A percentile compares a stretch with the other conserved stretches of the same genome.
Evolutionary conservation across 1,140 invertebrate genomes (phyloP).

Genomic region (Drosophila pseudoobscura): DNA sequence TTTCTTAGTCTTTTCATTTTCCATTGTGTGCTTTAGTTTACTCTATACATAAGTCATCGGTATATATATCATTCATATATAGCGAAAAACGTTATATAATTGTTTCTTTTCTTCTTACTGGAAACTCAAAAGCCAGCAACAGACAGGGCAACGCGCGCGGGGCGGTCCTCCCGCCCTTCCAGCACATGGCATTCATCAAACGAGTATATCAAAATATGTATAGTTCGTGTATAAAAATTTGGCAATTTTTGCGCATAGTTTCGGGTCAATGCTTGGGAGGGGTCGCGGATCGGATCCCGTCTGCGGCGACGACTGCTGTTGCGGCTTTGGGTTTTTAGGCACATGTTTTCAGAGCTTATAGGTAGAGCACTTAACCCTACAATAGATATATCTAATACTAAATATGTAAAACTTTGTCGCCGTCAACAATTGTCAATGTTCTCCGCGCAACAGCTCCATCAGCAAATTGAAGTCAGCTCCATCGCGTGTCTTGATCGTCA

Average conservation of each 20-base stretch:
- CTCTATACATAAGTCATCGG: constrained; percentile 67
- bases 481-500: constrained; percentile 92
- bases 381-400: constrained; percentile 72
- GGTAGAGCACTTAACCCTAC: constrained; percentile 54
- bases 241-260: constrained; percentile 57
- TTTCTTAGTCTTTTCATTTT: constrained; percentile 81
- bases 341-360: constrained; percentile 79
- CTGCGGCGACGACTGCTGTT: constrained; percentile 21
- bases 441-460: constrained; percentile 96
- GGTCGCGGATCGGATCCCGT: constrained; percentile 6
- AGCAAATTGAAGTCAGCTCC: constrained; percentile 96
- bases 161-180: not conserved
- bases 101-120: constrained; percentile 32
- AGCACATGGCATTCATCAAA: constrained; percentile 19
- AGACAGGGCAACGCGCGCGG: constrained; percentile 8
- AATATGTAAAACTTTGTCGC: constrained; percentile 63
- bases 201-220: constrained; percentile 41
- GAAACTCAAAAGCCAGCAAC: constrained; percentile 40
- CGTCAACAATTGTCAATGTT: constrained; percentile 87
- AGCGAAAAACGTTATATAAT: constrained; percentile 77
- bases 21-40: constrained; percentile 79
- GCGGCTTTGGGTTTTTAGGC: constrained; percentile 64
- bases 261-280: constrained; percentile 17
- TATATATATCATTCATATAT: constrained; percentile 49
- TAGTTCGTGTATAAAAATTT: constrained; percentile 53